Evolutionary conservation across 2,888 invertebrate genomes (phyloP).

Genomic region (Fragum fragum): DNA sequence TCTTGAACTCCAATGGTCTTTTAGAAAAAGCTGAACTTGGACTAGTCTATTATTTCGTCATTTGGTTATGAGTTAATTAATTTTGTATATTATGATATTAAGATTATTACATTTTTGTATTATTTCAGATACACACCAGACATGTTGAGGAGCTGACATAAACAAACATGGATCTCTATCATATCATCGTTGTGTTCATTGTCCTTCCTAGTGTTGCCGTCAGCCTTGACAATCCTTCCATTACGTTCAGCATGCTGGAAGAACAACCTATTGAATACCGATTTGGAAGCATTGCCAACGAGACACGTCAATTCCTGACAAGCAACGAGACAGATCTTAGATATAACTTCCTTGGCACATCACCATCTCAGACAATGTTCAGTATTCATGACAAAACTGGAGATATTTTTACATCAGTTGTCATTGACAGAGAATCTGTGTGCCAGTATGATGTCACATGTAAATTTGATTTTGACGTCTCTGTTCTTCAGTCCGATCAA

Average conservation of each 20-base stretch:
- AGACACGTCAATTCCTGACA: constrained; percentile 41
- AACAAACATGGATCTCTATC: constrained; percentile 40
- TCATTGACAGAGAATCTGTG: constrained; percentile 76
- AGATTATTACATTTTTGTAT: not conserved
- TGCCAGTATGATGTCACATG: constrained; percentile 65
- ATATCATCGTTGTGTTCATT: constrained; percentile 29
- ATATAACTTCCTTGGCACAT: constrained; percentile 59
- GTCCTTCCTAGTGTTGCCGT: not conserved
- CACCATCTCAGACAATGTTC: constrained; percentile 55
- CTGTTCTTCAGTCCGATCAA: constrained; percentile 56
- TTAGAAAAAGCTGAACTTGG: no score
- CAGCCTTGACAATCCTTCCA: constrained; percentile 12
- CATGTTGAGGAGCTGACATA: constrained; percentile 11
- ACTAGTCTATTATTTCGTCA: no score
- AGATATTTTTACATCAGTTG: constrained; percentile 56
- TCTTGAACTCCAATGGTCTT: no score
- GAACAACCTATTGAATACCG: constrained; percentile 51
- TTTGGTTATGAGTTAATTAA: no score
- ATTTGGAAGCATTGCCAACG: constrained; percentile 66
- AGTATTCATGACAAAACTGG: constrained; percentile 64
- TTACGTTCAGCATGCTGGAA: constrained; percentile 66
- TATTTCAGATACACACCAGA: constrained; percentile 4
- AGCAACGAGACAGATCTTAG: constrained; percentile 35
- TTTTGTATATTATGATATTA: not conserved
- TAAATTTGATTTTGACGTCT: constrained; percentile 68